phyloP scores from a whole-genome alignment of 2,797 vertebrate genomes.

The Sebastes minor region DNA sequence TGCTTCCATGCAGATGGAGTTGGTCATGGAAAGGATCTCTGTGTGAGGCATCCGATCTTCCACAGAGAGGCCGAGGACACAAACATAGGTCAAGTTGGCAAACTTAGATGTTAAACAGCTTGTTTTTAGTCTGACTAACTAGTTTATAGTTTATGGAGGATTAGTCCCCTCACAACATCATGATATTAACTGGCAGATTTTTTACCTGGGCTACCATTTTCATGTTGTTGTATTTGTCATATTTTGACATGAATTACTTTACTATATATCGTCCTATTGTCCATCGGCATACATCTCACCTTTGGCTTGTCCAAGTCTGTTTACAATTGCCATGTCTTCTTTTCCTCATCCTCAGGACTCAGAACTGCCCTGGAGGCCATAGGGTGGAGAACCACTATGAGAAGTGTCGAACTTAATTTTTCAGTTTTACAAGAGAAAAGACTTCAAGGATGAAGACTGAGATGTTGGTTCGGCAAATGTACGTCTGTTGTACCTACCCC shows the following conservation, averaged over 20 bases:
- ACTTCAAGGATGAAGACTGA: neutral
- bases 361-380: neutral
- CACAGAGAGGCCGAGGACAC: neutral
- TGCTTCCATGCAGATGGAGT: too few relatives aligned
- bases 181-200: neutral
- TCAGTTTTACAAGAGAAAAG: neutral
- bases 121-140: neutral
- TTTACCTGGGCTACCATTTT: neutral
- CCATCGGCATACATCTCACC: neutral
- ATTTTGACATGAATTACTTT: neutral
- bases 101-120: neutral
- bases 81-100: neutral
- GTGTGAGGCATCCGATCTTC: too few relatives aligned
- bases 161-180: neutral
- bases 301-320: neutral
- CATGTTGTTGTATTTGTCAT: neutral
- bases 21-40: too few relatives aligned
- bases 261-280: neutral
- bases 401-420: neutral
- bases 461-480: neutral
- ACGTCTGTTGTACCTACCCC: neutral
- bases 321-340: neutral
- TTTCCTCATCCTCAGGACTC: neutral
- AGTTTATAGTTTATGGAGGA: neutral
- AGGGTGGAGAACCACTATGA: neutral